Evolutionary conservation across 2,797 vertebrate genomes (phyloP).

Genomic region (Macropodus opercularis): DNA sequence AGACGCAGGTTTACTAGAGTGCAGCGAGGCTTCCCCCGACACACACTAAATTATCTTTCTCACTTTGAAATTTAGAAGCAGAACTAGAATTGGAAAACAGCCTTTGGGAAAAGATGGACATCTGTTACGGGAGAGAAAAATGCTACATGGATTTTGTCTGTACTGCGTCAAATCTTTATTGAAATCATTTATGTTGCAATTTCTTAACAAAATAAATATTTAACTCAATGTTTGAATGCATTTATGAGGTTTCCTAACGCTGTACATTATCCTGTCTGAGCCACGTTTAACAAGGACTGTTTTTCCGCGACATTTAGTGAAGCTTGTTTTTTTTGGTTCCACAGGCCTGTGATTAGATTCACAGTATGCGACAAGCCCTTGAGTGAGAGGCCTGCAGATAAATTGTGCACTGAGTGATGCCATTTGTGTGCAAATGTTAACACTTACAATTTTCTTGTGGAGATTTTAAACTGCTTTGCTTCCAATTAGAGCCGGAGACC

Average conservation of each 20-base stretch:
- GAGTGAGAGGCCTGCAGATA: slow-evolving; percentile 3
- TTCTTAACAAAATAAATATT: no score
- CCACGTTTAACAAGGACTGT: not conserved
- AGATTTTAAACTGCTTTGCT: slow-evolving; percentile 11
- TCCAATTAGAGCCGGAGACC: slow-evolving; percentile 23
- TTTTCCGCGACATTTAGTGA: slow-evolving; percentile 16
- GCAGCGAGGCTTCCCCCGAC: slow-evolving; percentile 68
- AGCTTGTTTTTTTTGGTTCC: not conserved
- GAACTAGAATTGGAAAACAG: slow-evolving; percentile 49
- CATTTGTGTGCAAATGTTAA: slow-evolving; percentile 25
- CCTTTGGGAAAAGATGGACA: slow-evolving; percentile 57
- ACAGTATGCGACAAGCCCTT: not conserved
- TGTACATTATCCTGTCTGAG: not conserved
- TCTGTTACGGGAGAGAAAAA: slow-evolving; percentile 25
- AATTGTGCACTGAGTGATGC: slow-evolving; percentile 6
- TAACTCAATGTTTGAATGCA: no score
- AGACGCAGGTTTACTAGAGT: slow-evolving; percentile 73
- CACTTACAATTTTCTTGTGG: not conserved
- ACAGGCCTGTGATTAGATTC: slow-evolving; percentile 20
- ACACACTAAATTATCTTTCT: slow-evolving; percentile 66
- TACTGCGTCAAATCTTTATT: not conserved
- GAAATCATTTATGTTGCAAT: not conserved
- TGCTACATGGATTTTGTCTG: not conserved
- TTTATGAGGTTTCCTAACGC: not conserved
- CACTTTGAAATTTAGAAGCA: slow-evolving; percentile 65